These are phyloP conservation scores for Polypedilum vanderplanki DNA, from an alignment of 1,140 invertebrate genomes.

Conservation along the genomic window DNA sequence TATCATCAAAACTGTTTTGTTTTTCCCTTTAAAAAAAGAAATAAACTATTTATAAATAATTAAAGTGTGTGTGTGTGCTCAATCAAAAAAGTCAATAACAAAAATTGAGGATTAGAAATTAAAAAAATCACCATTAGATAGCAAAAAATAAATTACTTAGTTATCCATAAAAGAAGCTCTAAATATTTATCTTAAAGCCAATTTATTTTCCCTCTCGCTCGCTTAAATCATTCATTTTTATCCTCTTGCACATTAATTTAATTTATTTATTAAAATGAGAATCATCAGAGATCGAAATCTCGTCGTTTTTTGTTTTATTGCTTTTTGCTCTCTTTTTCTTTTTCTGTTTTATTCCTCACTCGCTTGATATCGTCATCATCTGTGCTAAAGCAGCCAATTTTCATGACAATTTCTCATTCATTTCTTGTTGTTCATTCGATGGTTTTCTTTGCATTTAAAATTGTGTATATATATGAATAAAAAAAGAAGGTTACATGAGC, in stretches of 20 bases:
- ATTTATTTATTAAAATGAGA: conserved; percentile 9
- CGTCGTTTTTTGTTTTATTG: background rate
- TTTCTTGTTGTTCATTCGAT: no score
- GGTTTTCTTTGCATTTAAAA: background rate
- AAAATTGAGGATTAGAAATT: background rate
- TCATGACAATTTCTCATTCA: background rate
- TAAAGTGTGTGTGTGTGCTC: background rate
- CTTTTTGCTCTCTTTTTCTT: background rate
- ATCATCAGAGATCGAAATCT: background rate
- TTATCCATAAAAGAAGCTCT: no score
- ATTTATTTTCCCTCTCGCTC: no score
- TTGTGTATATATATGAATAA: background rate
- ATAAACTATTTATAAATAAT: background rate
- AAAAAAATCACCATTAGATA: no score
- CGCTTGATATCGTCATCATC: no score
- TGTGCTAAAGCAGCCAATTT: background rate
- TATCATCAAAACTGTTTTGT: background rate
- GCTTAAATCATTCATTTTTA: background rate
- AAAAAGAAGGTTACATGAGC: conserved; percentile 21
- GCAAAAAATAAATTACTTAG: no score
- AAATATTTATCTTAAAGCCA: no score
- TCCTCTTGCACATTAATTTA: background rate
- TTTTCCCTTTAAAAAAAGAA: background rate
- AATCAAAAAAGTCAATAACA: background rate
- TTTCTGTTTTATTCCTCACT: no score